These are phyloP conservation scores for Holcopasites calliopsidis DNA, from an alignment of 1,140 invertebrate species.

Conservation along the genomic window DNA sequence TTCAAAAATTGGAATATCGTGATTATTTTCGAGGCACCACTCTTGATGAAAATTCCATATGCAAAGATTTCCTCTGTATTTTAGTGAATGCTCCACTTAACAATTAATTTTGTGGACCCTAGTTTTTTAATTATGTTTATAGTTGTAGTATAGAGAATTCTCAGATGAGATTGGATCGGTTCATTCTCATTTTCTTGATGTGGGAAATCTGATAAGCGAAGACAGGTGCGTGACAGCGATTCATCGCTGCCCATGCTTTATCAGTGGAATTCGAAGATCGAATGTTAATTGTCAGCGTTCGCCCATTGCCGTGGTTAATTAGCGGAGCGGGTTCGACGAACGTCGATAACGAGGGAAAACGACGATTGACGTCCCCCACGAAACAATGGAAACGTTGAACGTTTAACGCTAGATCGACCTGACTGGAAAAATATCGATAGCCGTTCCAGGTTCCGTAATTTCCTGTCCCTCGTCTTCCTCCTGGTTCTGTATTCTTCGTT, in stretches of 20 bases:
- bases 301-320: constrained; percentile 9
- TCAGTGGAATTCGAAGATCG: not conserved
- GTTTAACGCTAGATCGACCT: not conserved
- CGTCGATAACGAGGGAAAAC: constrained; percentile 16
- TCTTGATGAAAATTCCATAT: too few species aligned
- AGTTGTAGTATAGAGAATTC: too few species aligned
- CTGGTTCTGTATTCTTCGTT: not conserved
- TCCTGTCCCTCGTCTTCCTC: not conserved
- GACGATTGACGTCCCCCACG: not conserved
- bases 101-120: too few species aligned
- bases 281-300: constrained; percentile 15
- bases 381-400: not conserved
- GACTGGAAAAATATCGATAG: not conserved
- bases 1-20: too few species aligned
- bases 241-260: not conserved
- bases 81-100: too few species aligned
- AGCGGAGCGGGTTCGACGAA: not conserved
- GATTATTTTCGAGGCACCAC: too few species aligned
- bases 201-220: not conserved
- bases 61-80: too few species aligned
- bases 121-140: too few species aligned
- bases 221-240: not conserved
- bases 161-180: not conserved
- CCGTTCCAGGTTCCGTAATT: not conserved
- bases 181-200: constrained; percentile 25